Conservation (phyloP, 2,888 invertebrate species). For the Amphipyra berbera region DNA sequence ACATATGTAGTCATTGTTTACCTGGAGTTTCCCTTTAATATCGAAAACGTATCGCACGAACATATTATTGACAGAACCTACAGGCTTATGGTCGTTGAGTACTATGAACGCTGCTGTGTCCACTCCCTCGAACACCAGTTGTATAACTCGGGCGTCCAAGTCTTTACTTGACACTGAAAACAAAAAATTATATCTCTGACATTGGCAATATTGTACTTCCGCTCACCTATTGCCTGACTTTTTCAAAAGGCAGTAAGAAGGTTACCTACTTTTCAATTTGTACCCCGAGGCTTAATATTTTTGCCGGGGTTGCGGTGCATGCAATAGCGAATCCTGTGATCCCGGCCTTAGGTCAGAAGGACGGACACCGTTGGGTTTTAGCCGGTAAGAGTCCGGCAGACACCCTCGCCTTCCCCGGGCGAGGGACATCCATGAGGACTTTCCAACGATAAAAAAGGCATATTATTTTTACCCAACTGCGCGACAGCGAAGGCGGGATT, state of each 20-base stretch:
- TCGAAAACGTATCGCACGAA: slow-evolving; percentile 94
- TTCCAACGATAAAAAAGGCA: too few relatives aligned
- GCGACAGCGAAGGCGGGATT: too few relatives aligned
- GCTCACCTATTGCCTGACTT: neutral
- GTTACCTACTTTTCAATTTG: neutral
- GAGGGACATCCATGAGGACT: too few relatives aligned
- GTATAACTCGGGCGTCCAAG: slow-evolving; percentile 63
- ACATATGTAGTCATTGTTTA: slow-evolving; percentile 58
- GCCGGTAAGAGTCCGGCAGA: too few relatives aligned
- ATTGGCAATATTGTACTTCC: neutral
- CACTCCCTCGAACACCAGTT: slow-evolving; percentile 94
- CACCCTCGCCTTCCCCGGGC: too few relatives aligned
- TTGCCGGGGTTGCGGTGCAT: too few relatives aligned
- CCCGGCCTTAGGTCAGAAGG: too few relatives aligned
- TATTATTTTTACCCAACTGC: too few relatives aligned
- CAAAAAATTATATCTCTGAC: neutral
- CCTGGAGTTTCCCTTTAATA: slow-evolving; percentile 90
- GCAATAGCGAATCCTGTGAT: too few relatives aligned
- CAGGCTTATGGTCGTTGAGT: slow-evolving; percentile 91
- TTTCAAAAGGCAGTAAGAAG: neutral
- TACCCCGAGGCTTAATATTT: too few relatives aligned
- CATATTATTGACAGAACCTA: slow-evolving; percentile 95
- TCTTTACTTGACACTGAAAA: slow-evolving; percentile 72
- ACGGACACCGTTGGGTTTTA: too few relatives aligned
- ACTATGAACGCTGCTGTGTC: slow-evolving; percentile 95